These are phyloP conservation scores for Rotaria socialis DNA, from an alignment of 2,888 invertebrate genomes.

Conservation along the genomic window DNA sequence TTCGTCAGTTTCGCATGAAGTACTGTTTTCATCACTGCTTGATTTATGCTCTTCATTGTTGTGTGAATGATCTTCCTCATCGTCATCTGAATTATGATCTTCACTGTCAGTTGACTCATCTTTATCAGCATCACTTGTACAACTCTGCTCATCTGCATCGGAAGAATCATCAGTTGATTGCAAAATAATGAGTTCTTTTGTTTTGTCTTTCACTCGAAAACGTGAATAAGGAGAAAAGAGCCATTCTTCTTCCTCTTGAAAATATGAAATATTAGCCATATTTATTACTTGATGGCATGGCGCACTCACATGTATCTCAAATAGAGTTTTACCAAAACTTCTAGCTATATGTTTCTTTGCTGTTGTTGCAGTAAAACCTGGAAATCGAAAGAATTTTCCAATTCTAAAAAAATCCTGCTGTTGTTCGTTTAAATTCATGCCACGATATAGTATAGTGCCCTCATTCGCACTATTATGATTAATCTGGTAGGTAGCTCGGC, in stretches of 20 bases:
- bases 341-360: neutral
- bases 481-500: neutral
- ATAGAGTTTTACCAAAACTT: neutral
- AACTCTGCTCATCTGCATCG: too few species aligned
- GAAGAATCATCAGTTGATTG: neutral
- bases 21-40: too few species aligned
- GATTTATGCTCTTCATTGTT: too few species aligned
- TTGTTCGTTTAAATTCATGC: neutral
- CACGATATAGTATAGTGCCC: neutral
- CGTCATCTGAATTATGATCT: neutral
- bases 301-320: neutral
- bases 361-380: neutral
- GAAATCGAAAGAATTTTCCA: neutral
- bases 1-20: too few species aligned
- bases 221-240: neutral
- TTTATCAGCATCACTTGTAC: too few species aligned
- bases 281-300: neutral
- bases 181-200: neutral
- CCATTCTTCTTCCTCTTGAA: neutral
- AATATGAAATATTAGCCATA: conserved; percentile 1
- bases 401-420: neutral
- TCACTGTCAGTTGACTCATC: neutral
- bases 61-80: too few species aligned
- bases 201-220: neutral
- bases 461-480: neutral